A percentile compares a stretch with the other conserved stretches of the same genome.
Conservation (phyloP, 2,888 invertebrate genomes). For the Ormyrus pomaceus region DNA sequence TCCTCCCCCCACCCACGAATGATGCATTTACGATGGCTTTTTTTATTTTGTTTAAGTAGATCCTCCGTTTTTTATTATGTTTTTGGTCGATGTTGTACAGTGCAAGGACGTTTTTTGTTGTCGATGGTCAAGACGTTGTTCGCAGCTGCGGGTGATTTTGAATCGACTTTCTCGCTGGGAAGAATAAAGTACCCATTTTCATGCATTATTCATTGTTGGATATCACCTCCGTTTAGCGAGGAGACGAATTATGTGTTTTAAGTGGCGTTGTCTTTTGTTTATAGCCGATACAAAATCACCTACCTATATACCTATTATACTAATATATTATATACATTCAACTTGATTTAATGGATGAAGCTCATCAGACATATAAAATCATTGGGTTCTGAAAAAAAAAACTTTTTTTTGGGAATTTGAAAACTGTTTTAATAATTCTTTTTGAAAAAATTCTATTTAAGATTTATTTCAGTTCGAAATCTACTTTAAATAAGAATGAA, state of each 20-base stretch:
- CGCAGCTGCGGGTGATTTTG: constrained; percentile 62
- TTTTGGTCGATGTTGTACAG: constrained; percentile 16
- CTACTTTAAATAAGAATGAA: too few species aligned
- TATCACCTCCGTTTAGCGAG: constrained; percentile 2
- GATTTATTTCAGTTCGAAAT: too few species aligned
- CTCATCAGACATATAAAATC: constrained; percentile 12
- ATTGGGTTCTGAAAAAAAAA: too few species aligned
- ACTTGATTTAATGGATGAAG: constrained; percentile 17
- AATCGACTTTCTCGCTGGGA: constrained; percentile 55
- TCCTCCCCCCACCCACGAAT: neutral
- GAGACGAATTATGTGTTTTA: neutral
- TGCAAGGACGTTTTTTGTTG: constrained; percentile 21
- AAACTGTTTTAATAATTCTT: too few species aligned
- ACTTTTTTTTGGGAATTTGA: too few species aligned
- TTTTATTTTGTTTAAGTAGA: constrained; percentile 7
- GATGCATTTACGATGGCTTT: constrained; percentile 26
- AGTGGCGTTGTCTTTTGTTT: too few species aligned
- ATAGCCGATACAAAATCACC: constrained; percentile 43
- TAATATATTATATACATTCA: constrained; percentile 18
- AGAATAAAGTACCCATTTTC: neutral
- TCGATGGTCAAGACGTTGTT: constrained; percentile 66
- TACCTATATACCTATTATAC: constrained; percentile 26
- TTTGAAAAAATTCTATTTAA: too few species aligned
- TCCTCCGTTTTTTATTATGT: neutral
- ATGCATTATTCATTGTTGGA: neutral